These are phyloP conservation scores for Rhinatrema bivittatum DNA, from an alignment of 2,797 vertebrate genomes.

Conservation along the genomic window DNA sequence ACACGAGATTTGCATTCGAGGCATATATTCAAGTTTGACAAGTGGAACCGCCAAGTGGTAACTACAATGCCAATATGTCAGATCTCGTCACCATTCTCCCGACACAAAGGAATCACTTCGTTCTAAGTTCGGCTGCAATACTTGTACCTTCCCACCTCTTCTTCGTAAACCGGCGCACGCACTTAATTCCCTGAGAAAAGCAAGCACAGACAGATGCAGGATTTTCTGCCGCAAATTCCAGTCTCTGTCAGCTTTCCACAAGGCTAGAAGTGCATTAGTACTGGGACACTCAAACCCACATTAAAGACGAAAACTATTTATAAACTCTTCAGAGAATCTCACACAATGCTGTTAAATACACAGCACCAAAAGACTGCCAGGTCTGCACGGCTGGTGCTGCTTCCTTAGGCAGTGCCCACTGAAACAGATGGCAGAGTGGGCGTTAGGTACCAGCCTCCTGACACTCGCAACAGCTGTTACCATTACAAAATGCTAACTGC, in stretches of 20 bases:
- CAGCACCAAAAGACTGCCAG: slow-evolving; percentile 25
- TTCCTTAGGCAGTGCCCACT: slow-evolving; percentile 54
- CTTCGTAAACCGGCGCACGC: too few species aligned
- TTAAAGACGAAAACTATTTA: slow-evolving; percentile 41
- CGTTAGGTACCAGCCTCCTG: slow-evolving; percentile 82
- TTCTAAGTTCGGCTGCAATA: too few species aligned
- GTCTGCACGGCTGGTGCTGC: slow-evolving; percentile 25
- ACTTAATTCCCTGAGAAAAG: too few species aligned
- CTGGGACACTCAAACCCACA: slow-evolving; percentile 38
- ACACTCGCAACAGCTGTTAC: slow-evolving; percentile 87
- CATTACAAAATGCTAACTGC: slow-evolving; percentile 90
- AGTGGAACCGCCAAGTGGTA: too few species aligned
- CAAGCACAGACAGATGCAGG: too few species aligned
- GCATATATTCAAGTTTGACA: too few species aligned
- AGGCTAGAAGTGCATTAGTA: slow-evolving; percentile 10
- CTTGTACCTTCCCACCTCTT: too few species aligned
- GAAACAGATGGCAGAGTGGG: slow-evolving; percentile 82
- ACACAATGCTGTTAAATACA: slow-evolving; percentile 19
- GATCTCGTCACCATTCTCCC: too few species aligned
- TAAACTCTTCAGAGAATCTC: slow-evolving; percentile 30
- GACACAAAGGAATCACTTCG: too few species aligned
- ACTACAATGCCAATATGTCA: too few species aligned
- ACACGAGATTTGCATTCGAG: too few species aligned
- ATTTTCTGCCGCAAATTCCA: too few species aligned
- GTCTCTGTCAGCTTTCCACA: not conserved